Evolutionary conservation across 2,888 invertebrate genomes (phyloP).

Genomic region (Mythimna albipuncta): DNA sequence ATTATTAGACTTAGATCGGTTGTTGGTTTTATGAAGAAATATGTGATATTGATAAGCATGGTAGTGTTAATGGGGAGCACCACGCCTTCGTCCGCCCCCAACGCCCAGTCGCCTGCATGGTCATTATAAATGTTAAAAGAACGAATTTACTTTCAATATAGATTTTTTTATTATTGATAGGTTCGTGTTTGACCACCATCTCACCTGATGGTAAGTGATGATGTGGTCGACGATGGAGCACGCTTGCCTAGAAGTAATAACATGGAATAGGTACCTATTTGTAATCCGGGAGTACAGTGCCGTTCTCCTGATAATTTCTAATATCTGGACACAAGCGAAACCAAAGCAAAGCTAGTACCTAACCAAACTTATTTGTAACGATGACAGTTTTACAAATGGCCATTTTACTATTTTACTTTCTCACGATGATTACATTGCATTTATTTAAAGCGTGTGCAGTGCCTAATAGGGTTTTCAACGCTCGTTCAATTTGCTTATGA

Average conservation of each 20-base stretch:
- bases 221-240: no score
- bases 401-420: conserved; percentile 18
- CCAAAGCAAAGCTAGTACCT: not conserved
- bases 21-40: conserved; percentile 71
- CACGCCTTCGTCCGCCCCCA: conserved; percentile 81
- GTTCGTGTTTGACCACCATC: no score
- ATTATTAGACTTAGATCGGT: conserved; percentile 50
- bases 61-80: conserved; percentile 69
- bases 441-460: conserved; percentile 11
- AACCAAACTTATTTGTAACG: not conserved
- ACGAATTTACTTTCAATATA: conserved; percentile 13
- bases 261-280: no score
- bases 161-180: no score
- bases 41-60: conserved; percentile 76
- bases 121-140: conserved; percentile 45
- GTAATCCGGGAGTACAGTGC: no score
- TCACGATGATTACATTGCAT: not conserved
- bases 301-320: no score
- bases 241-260: no score
- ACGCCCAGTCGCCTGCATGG: conserved; percentile 49
- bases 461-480: conserved; percentile 32
- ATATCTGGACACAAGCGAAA: not conserved
- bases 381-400: conserved; percentile 1
- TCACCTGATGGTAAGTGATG: no score
- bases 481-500: conserved; percentile 15